These are phyloP conservation scores for Akabosia matsudoensis DNA, from an alignment of 1,140 invertebrate genomes.

Conservation along the genomic window DNA sequence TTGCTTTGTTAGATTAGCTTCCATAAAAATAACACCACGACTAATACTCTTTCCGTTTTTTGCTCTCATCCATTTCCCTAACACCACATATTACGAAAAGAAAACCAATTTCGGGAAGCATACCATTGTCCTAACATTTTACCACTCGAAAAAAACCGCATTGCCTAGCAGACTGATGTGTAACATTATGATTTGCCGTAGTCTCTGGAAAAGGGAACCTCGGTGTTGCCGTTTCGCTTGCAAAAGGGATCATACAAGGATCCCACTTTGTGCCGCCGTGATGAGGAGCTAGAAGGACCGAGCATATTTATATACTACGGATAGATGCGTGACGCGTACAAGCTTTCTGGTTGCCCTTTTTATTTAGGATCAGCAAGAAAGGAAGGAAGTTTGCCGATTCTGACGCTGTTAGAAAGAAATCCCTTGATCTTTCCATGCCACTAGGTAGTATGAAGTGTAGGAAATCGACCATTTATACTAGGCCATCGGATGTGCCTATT, in stretches of 20 bases:
- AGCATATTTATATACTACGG: neutral
- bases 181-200: too few relatives aligned
- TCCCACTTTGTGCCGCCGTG: too few relatives aligned
- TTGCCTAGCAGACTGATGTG: neutral
- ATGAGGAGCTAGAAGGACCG: too few relatives aligned
- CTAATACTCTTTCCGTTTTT: neutral
- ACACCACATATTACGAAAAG: neutral
- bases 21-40: neutral
- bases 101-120: slow-evolving; percentile 7
- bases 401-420: too few relatives aligned
- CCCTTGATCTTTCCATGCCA: too few relatives aligned
- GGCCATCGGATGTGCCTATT: too few relatives aligned
- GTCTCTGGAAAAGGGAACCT: too few relatives aligned
- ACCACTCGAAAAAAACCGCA: neutral
- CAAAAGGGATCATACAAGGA: too few relatives aligned
- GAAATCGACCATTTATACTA: too few relatives aligned
- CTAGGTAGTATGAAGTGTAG: too few relatives aligned
- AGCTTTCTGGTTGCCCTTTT: neutral
- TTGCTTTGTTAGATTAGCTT: neutral
- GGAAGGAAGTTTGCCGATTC: neutral
- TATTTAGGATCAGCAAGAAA: neutral
- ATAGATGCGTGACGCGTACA: neutral
- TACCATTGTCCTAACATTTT: slow-evolving; percentile 6
- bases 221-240: too few relatives aligned
- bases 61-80: neutral